Base-by-base conservation (phyloP, 2,797 vertebrate species). In the Phalloptychus januarius region DNA sequence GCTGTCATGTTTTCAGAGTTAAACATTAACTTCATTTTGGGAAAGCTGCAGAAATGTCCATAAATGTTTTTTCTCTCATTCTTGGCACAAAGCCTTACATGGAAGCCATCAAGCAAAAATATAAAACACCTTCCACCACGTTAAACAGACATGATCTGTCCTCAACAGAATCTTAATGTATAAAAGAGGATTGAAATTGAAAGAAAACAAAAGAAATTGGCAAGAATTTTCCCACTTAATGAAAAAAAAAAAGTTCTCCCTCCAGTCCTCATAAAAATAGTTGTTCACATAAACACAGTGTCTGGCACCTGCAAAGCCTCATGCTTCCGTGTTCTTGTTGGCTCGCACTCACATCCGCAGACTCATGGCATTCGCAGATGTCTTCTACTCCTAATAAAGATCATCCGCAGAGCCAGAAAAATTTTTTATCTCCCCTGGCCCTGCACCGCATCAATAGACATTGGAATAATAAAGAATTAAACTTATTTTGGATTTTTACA, bases 291-390 rank as follows among this genome's bases (percentile, higher is more conserved):
- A 46, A 0, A 69, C 77, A 48, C 0, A 48, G 50, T 3, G 54
- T 89, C 87, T 91, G 87, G 80, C 84, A 89, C 86, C 84, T 90
- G 83, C 82, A 85, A 44, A 81, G 79, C 80, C 58, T 73, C 80
- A 83, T 76, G 72, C 78, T 84, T 86, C 74, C 71, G n/a, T 72
- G 84, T 70, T 79, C 82, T 81, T 85, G 81, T 90, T 91, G 91
- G 87, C 86, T 85, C 46, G 4, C 10, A 11, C 72, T 91, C 84
- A 85, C 85, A 90, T 88, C 87, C 78, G 79, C 79, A 86, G 85
- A 83, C 87, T 89, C 86, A 78, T 61, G 81, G 84, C 69, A 18
- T 85, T 86, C 87, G 81, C 90, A 89, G 90, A 88, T 90, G 82
- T 91, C 87, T 89, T 83, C 80, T 86, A 85, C 83, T 81, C 46